Conservation (phyloP, 2,888 invertebrate species). For the Lumbricus terrestris region DNA sequence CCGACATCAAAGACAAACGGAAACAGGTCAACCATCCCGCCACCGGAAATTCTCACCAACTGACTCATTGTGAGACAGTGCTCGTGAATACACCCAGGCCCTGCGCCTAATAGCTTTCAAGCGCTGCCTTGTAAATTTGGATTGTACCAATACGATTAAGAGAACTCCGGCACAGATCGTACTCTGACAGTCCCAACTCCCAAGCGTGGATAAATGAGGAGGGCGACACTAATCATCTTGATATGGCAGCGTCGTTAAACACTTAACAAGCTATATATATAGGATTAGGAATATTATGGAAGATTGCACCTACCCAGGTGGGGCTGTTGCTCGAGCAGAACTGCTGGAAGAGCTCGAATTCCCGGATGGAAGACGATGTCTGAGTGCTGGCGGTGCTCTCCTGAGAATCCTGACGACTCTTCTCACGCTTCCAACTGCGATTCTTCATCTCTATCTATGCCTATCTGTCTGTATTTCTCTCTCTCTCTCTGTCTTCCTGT, state of each 20-base stretch:
- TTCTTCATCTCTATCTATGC: constrained; percentile 29
- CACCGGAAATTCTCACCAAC: no score
- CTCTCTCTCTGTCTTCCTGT: background rate
- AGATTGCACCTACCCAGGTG: constrained; percentile 26
- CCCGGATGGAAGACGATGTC: constrained; percentile 40
- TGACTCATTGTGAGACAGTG: background rate
- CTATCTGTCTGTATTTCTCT: background rate
- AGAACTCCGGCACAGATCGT: no score
- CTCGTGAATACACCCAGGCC: background rate
- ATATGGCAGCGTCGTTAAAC: no score
- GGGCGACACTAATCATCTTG: no score
- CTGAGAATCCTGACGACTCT: constrained; percentile 39
- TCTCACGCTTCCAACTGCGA: constrained; percentile 32
- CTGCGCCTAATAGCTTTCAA: no score
- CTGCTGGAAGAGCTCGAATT: constrained; percentile 42
- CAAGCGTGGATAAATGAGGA: no score
- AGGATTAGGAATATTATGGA: no score
- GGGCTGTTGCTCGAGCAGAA: constrained; percentile 36
- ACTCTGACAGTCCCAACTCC: no score
- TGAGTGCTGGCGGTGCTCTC: constrained; percentile 39
- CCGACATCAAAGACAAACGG: no score
- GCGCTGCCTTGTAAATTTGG: no score
- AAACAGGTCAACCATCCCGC: no score
- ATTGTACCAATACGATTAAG: background rate
- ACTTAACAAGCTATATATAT: no score